Evolutionary conservation across 2,113 vertebrate species (phyloP), one percentile per base, ranked within the genome.

Genomic region (Mionectes macconnelli): DNA sequence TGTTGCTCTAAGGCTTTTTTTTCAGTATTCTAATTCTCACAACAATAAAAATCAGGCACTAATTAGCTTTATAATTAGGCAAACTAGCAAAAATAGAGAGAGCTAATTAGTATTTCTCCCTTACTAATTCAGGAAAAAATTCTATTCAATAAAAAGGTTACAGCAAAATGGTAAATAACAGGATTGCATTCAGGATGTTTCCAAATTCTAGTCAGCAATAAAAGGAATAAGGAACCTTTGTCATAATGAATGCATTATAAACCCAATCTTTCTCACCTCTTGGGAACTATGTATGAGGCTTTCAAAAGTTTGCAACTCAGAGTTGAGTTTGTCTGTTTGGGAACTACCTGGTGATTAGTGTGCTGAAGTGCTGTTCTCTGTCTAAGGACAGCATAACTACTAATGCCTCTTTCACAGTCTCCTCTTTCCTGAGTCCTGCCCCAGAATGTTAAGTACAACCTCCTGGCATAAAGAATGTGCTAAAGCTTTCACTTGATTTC

Each of bases 11-110:
- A 90, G 76, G 40, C 27, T 78, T 94, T 85, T 85, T 86, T 86
- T 81, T 67, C 78, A 85, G 35, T 75, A 66, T 89, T 80, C 14
- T 77, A 87, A 83, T 94, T 92, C 90, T 94, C 81, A 90, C 55
- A 94, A 84, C 42, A 96, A 95, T 94, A 94, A 83, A 92, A 97
- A 64, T 57, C 55, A 86, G 77, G 35, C 55, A 66, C 28, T 94
- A 94, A 97, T 96, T 96, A 93, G 89, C 95, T 97, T 96, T 75
- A 84, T 94, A 94, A 90, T 91, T 95, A 92, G 56, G 52, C 25
- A 85, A 73, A 67, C 70, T 83, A 83, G 79, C 59, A 90, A 95
- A 91, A 94, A 87, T 33, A 1, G 64, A 76, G 84, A 92, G 31
- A 76, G 35, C 47, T 93, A 96, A 96, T 96, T 87, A 92, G 68